Evolutionary conservation across 2,113 vertebrate species (phyloP).

Genomic region (Grammomys surdaster): DNA sequence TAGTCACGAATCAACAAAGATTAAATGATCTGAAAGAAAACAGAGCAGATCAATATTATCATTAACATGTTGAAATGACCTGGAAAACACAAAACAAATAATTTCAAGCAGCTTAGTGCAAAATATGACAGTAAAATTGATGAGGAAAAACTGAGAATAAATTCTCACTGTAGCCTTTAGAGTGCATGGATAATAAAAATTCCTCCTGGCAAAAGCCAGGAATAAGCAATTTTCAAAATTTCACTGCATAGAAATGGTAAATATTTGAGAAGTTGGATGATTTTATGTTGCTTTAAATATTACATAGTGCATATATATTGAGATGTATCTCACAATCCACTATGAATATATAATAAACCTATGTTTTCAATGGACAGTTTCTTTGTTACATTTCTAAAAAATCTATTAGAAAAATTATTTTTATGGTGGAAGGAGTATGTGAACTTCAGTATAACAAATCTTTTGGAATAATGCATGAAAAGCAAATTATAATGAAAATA

Average conservation of each 20-base stretch:
- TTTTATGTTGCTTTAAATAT: neutral
- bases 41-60: neutral
- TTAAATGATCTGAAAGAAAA: neutral
- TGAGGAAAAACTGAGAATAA: neutral
- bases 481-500: neutral
- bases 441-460: neutral
- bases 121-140: neutral
- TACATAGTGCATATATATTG: neutral
- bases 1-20: neutral
- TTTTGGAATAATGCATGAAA: neutral
- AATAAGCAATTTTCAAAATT: neutral
- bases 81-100: neutral
- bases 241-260: neutral
- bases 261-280: neutral
- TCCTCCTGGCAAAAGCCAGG: neutral
- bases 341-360: neutral
- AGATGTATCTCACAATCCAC: neutral
- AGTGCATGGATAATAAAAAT: neutral
- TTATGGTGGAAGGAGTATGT: neutral
- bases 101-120: neutral
- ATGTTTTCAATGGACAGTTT: neutral
- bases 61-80: neutral
- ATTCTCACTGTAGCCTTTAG: neutral
- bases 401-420: neutral
- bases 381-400: neutral